Evolutionary conservation across 2,888 invertebrate genomes (phyloP).

Genomic region (Saturnia japonica): DNA sequence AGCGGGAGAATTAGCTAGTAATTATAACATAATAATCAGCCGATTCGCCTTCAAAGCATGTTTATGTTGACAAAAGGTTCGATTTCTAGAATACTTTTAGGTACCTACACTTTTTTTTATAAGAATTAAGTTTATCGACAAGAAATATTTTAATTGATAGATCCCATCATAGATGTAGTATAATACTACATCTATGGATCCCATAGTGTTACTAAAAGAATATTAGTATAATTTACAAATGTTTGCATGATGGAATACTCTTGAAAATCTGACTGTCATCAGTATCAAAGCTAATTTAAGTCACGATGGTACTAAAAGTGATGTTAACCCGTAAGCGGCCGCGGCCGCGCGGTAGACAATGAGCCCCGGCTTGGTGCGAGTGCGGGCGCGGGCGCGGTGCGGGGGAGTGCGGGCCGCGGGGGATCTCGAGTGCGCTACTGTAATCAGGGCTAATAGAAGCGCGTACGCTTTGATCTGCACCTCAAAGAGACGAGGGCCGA

Average conservation of each 20-base stretch:
- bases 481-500: constrained; percentile 73
- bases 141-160: too few species aligned
- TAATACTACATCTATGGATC: neutral
- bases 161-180: too few species aligned
- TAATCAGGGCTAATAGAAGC: constrained; percentile 82
- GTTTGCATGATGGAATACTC: neutral
- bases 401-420: too few species aligned
- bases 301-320: constrained; percentile 69
- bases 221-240: neutral
- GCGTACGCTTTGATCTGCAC: constrained; percentile 78
- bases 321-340: constrained; percentile 61
- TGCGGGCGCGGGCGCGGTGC: too few species aligned
- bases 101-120: too few species aligned
- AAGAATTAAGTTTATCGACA: too few species aligned
- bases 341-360: constrained; percentile 24
- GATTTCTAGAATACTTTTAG: too few species aligned
- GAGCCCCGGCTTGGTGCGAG: too few species aligned
- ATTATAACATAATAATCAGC: too few species aligned
- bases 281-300: constrained; percentile 71
- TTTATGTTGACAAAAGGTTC: too few species aligned
- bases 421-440: constrained; percentile 56
- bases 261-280: constrained; percentile 2
- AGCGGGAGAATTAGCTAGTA: too few species aligned
- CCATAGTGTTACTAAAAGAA: neutral
- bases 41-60: too few species aligned